Base-by-base conservation (phyloP, 2,797 vertebrate genomes). In the Chaetophractus vellerosus region DNA sequence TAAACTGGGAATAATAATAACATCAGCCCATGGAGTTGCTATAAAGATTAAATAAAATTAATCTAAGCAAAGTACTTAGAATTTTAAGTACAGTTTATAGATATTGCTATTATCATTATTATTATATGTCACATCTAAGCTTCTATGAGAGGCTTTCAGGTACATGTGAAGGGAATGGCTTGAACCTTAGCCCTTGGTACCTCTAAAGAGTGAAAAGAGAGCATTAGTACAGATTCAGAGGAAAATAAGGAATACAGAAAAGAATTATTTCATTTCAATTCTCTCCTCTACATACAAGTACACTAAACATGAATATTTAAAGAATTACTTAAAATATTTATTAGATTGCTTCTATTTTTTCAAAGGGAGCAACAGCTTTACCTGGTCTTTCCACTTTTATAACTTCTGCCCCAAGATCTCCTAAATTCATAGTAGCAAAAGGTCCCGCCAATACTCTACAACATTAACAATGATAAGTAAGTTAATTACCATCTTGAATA, bases 381-480 rank as follows among this genome's bases (percentile, higher is more conserved):
- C 99, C 99, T 97, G 99, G 99, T 97, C 98, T 98, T 98, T 99
- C 99, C 90, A 99, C 99, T 98, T 99, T 99, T 97, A 99, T 99
- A 59, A 99, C 98, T 98, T 99, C 99, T 50, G 99, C 99, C 93
- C 99, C 99, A 87, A 99, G 98, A 94, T 99, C 99, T 97, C 99
- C 99, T 74, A 99, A 98, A 97, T 99, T 99, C 99, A 99, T 99
- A 71, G 99, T 99, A 93, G 99, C 99, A 97, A 99, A 99, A 21
- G 99, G 99, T 78, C 99, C 99, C 1, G 99, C 99, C 98, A 99
- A 98, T 31, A 99, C 98, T 90, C 99, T 99, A 98, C 16, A 98
- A 97, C 28, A 86, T 93, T 78, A 59, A 97, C 45, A 96, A 78
- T 38, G n/a, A 88, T 21, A 91, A 3, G 55, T 21, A 91, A 3